phyloP scores from a whole-genome alignment of 2,888 invertebrate genomes.

The Psylliodes chrysocephalus region DNA sequence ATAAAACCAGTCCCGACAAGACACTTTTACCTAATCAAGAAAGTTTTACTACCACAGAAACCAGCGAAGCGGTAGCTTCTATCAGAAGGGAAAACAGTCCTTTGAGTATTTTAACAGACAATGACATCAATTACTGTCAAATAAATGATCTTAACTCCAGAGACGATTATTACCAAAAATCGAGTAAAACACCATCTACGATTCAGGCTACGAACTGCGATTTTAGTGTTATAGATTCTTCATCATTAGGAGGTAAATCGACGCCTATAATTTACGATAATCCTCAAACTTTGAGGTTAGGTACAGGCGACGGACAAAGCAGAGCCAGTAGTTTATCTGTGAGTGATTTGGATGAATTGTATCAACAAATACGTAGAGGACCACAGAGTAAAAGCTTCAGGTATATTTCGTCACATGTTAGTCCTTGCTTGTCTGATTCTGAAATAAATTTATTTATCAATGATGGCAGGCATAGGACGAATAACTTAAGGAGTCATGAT shows the following conservation, averaged over 20 bases:
- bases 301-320: slow-evolving; percentile 66
- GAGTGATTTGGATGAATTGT: slow-evolving; percentile 75
- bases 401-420: slow-evolving; percentile 44
- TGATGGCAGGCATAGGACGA: slow-evolving; percentile 46
- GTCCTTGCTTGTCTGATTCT: slow-evolving; percentile 59
- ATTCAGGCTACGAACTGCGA: slow-evolving; percentile 42
- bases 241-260: slow-evolving; percentile 40
- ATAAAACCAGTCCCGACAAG: slow-evolving; percentile 51
- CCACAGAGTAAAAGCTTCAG: slow-evolving; percentile 42
- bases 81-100: slow-evolving; percentile 50
- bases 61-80: slow-evolving; percentile 34
- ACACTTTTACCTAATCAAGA: slow-evolving; percentile 60
- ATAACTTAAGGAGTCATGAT: slow-evolving; percentile 43
- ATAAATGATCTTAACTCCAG: slow-evolving; percentile 40
- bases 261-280: slow-evolving; percentile 64
- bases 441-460: slow-evolving; percentile 56
- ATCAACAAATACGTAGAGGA: slow-evolving; percentile 73
- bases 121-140: slow-evolving; percentile 39
- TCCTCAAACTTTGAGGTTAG: slow-evolving; percentile 63
- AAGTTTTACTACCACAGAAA: slow-evolving; percentile 32
- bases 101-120: slow-evolving; percentile 40
- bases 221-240: slow-evolving; percentile 55
- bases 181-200: background rate
- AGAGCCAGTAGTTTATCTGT: slow-evolving; percentile 69
- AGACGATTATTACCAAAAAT: slow-evolving; percentile 19